phyloP scores from a whole-genome alignment of 2,888 invertebrate genomes.

The Andrena bucephala region DNA sequence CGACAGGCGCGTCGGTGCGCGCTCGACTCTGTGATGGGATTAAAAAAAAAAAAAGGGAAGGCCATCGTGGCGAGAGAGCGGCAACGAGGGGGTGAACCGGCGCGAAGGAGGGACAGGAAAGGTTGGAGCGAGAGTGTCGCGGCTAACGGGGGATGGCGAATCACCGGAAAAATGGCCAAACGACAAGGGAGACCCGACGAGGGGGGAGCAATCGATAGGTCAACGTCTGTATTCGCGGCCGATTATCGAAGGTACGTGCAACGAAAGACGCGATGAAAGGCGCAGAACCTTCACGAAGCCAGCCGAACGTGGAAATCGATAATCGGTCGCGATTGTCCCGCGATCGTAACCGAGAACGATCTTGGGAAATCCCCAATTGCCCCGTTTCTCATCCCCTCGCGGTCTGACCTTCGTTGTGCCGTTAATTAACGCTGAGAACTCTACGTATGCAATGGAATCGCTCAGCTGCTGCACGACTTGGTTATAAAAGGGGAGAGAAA shows the following conservation, averaged over 20 bases:
- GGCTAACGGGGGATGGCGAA: constrained; percentile 60
- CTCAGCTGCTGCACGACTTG: background rate
- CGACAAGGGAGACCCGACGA: constrained; percentile 53
- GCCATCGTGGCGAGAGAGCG: constrained; percentile 26
- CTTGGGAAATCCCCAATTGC: constrained; percentile 20
- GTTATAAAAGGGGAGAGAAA: background rate
- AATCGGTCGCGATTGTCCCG: constrained; percentile 28
- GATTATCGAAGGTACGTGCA: constrained; percentile 34
- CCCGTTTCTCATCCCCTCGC: background rate
- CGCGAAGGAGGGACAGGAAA: constrained; percentile 65
- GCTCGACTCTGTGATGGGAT: constrained; percentile 77
- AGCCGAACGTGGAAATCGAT: constrained; percentile 29
- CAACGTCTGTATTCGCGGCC: constrained; percentile 48
- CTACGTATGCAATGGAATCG: background rate
- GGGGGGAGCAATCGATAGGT: constrained; percentile 56
- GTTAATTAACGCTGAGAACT: constrained; percentile 35
- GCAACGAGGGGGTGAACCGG: constrained; percentile 38
- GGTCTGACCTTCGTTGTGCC: constrained; percentile 16
- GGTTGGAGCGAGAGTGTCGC: constrained; percentile 68
- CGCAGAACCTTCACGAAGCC: background rate
- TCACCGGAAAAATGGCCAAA: constrained; percentile 65
- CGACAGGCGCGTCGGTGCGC: constrained; percentile 74
- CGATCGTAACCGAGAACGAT: constrained; percentile 37
- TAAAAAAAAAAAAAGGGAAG: constrained; percentile 73
- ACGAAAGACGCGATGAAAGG: background rate